A percentile compares a stretch with the other conserved stretches of the same genome.
phyloP scores from a whole-genome alignment of 2,113 vertebrate species.

The Ascaphus truei region DNA sequence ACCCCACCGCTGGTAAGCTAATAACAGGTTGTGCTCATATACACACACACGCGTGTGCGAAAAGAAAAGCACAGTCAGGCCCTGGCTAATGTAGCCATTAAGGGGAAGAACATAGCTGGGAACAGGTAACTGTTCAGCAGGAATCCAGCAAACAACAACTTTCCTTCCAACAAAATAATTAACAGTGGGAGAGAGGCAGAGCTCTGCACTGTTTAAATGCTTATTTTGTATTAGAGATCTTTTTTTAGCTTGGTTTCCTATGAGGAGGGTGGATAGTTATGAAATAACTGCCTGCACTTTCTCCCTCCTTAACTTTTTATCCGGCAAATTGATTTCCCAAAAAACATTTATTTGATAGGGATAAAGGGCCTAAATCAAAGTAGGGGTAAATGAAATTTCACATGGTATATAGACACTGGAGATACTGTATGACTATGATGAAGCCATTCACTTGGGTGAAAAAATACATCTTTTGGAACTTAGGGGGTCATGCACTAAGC shows the following conservation, averaged over 20 bases:
- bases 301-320: too few relatives aligned
- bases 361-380: too few relatives aligned
- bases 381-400: too few relatives aligned
- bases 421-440: too few relatives aligned
- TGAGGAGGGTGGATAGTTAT: background rate
- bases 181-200: background rate
- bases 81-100: constrained; percentile 17
- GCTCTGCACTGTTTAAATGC: background rate
- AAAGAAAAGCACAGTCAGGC: constrained; percentile 25
- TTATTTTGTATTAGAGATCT: constrained; percentile 2
- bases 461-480: too few relatives aligned
- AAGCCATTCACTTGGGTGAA: too few relatives aligned
- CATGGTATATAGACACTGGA: too few relatives aligned
- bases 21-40: constrained; percentile 26
- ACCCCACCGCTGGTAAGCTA: constrained; percentile 23
- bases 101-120: constrained; percentile 17
- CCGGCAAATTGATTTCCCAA: too few relatives aligned
- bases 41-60: constrained; percentile 27
- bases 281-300: too few relatives aligned
- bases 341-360: too few relatives aligned
- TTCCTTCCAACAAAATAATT: constrained; percentile 12
- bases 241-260: background rate
- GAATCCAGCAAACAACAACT: background rate
- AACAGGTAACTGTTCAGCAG: constrained; percentile 17
- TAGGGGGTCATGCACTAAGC: too few relatives aligned